phyloP scores from a whole-genome alignment of 2,797 vertebrate genomes.

The Coranthus polyacanthus region DNA sequence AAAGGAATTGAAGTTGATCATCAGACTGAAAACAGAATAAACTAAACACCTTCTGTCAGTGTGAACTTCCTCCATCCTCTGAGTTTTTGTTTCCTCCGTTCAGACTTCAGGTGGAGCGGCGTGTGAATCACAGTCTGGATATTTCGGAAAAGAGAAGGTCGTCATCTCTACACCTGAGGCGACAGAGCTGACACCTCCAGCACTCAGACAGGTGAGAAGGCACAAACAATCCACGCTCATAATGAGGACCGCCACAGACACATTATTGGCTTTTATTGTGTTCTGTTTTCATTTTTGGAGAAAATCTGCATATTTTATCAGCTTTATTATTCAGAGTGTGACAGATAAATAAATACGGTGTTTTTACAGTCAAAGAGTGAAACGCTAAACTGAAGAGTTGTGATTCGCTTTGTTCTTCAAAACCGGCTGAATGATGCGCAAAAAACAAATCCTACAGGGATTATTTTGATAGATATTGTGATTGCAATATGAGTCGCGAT shows the following conservation, averaged over 20 bases:
- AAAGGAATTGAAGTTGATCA: too few relatives aligned
- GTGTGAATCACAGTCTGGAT: slow-evolving; percentile 49
- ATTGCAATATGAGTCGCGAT: too few relatives aligned
- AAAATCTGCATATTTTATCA: slow-evolving; percentile 16
- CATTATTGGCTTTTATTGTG: background rate
- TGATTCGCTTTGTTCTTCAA: too few relatives aligned
- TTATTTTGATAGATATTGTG: too few relatives aligned
- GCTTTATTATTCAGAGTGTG: background rate
- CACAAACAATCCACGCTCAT: slow-evolving; percentile 74
- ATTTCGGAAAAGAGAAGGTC: slow-evolving; percentile 60
- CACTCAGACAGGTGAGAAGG: slow-evolving; percentile 78
- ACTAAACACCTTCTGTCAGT: slow-evolving; percentile 50
- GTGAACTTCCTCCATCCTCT: slow-evolving; percentile 50
- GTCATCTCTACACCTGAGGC: slow-evolving; percentile 80
- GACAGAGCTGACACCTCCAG: slow-evolving; percentile 79
- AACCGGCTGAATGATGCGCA: too few relatives aligned
- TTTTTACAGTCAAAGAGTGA: too few relatives aligned
- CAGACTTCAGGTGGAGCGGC: slow-evolving; percentile 32
- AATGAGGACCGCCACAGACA: slow-evolving; percentile 45
- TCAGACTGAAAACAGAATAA: slow-evolving; percentile 1
- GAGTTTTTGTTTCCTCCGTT: background rate
- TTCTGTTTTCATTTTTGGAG: background rate
- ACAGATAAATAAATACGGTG: slow-evolving; percentile 1
- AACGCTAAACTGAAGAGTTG: too few relatives aligned
- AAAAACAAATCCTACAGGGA: too few relatives aligned